Base-by-base conservation (phyloP, 2,888 invertebrate genomes). In the Pemphredon lugubris region DNA sequence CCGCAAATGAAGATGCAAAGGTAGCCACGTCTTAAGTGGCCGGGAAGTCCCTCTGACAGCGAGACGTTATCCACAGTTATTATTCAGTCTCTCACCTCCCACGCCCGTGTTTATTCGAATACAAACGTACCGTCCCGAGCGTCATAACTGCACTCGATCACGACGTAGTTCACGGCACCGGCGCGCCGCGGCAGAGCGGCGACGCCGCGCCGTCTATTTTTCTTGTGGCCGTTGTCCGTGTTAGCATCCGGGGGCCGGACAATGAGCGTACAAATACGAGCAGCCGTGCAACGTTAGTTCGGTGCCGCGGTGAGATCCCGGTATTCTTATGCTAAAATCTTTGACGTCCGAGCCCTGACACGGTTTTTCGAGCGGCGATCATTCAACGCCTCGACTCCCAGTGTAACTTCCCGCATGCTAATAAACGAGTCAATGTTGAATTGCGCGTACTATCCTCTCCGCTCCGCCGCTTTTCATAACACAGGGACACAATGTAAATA, bases 71-170 rank as follows among this genome's bases (percentile, higher is more conserved):
- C 69, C 77, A 51, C 74, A 59, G 80, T 79, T 80, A 79, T 79
- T 80, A 77, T 79, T 80, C 81, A 81, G 75, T 77, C 80, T 79
- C 75, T 80, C 76, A 79, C 71, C 79, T 81, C 81, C 79, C 81
- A 80, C 79, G 75, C 75, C 47, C 72, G 72, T 70, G 75, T 79
- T 79, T 77, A 80, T 79, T 80, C 80, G 77, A 75, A 77, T 77
- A 80, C 80, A 75, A 80, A 75, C 70, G 77, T 50, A 61, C 75
- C 75, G 77, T 80, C 79, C 68, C 16, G 67, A 51, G 77, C 75
- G 80, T 79, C 79, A 80, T 79, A 79, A 79, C 80, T 79, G 75
- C 80, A 79, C 79, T 79, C 81, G 79, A 79, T 79, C 79, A 79
- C 72, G 64, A 51, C 71, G 68, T 58, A 57, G 66, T 72, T 66